A percentile compares a stretch with the other conserved stretches of the same genome.
phyloP scores from a whole-genome alignment of 1,140 invertebrate genomes.

The Drosophila sulfurigaster region DNA sequence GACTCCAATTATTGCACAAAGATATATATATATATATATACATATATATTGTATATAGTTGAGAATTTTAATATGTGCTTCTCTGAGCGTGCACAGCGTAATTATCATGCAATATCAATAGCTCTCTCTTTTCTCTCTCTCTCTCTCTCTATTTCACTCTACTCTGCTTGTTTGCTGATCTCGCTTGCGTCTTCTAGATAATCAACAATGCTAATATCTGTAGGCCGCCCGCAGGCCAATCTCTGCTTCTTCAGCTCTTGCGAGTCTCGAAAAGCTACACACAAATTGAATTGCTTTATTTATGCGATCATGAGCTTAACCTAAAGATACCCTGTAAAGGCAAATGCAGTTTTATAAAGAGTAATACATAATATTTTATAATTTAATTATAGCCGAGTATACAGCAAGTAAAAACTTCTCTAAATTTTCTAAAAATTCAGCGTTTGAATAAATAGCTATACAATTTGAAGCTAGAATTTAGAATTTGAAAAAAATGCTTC shows the following conservation, averaged over 20 bases:
- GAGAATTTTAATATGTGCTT: neutral
- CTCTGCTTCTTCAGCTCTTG: conserved; percentile 3
- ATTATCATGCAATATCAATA: conserved; percentile 37
- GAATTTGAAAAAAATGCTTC: no score
- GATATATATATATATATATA: neutral
- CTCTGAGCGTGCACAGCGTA: conserved; percentile 24
- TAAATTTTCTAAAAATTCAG: no score
- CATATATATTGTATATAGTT: neutral
- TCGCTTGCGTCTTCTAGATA: conserved; percentile 38
- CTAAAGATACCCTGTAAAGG: neutral
- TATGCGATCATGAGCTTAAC: neutral
- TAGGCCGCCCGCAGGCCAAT: conserved; percentile 72
- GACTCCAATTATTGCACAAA: conserved; percentile 39
- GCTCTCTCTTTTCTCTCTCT: neutral
- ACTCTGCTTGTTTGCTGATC: neutral
- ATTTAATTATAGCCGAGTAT: no score
- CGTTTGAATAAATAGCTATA: no score
- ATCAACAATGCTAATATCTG: conserved; percentile 80
- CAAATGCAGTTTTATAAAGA: neutral
- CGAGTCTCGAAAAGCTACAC: neutral
- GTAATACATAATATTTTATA: no score
- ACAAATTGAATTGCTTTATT: conserved; percentile 8
- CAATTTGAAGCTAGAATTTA: no score
- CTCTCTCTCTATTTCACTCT: neutral
- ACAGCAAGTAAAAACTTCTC: no score